These are phyloP conservation scores for Glaucopsyche alexis DNA, from an alignment of 2,888 invertebrate genomes.

Conservation along the genomic window DNA sequence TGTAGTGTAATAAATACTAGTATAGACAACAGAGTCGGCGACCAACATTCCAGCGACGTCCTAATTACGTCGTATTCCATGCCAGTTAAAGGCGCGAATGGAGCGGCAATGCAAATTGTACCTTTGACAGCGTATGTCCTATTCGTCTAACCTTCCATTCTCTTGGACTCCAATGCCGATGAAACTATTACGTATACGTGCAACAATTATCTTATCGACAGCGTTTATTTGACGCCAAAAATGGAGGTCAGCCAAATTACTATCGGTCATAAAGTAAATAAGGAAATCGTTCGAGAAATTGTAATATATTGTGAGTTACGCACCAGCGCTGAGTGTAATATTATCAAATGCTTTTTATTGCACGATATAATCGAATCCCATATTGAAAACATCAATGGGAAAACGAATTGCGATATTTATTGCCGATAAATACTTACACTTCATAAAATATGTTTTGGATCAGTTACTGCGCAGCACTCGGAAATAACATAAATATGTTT, in stretches of 20 bases:
- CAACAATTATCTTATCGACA: constrained; percentile 42
- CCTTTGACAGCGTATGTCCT: constrained; percentile 51
- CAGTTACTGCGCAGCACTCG: constrained; percentile 25
- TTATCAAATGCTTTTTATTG: constrained; percentile 35
- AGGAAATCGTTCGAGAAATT: constrained; percentile 17
- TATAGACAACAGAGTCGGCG: constrained; percentile 30
- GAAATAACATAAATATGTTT: constrained; percentile 16
- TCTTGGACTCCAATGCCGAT: constrained; percentile 66
- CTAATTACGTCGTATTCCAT: constrained; percentile 54
- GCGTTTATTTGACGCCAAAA: constrained; percentile 15
- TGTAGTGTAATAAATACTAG: not conserved
- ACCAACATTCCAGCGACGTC: constrained; percentile 43
- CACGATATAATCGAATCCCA: constrained; percentile 40
- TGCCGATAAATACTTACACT: constrained; percentile 55
- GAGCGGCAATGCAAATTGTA: constrained; percentile 58
- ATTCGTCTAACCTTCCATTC: constrained; percentile 73
- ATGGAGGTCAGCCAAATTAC: constrained; percentile 28
- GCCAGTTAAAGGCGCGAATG: constrained; percentile 63
- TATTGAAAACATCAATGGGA: constrained; percentile 41
- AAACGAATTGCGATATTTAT: constrained; percentile 50
- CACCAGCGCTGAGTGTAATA: constrained; percentile 15
- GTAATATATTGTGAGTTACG: constrained; percentile 20
- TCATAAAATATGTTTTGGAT: constrained; percentile 52
- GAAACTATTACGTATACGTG: constrained; percentile 63
- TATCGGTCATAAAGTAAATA: not conserved